Evolutionary conservation across 1,140 invertebrate species (phyloP), one percentile per base, ranked within the genome.

Genomic region (Acyrthosiphon pisum): DNA sequence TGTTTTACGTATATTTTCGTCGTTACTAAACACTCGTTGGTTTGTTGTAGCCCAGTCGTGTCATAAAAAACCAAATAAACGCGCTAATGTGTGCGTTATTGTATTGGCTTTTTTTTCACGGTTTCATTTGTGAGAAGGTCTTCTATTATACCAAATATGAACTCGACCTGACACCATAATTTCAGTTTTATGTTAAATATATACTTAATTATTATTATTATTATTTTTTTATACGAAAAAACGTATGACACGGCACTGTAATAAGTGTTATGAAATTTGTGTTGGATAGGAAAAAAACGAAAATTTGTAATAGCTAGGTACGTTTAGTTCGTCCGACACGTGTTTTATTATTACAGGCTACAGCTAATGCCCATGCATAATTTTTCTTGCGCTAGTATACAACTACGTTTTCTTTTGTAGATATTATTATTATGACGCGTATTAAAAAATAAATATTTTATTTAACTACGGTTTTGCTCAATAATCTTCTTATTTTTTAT

Each of bases 401-500:
- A n/a, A n/a, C 48, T 50, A 50, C 68, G 7, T 81, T 50, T 91
- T n/a, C 68, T 83, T 83, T 83, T 48, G n/a, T 83, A 91, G 30
- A n/a, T 91, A 48, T 46, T 91, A 23, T 88, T 48, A 46, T 46
- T 50, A 88, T 88, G 7, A 48, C n/a, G 26, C n/a, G n/a, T 88
- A 50, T 76, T 53, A 76, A 46, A 60, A 81, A 46, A 81, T 81
- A 35, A 18, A 76, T 91, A 46, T 91, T n/a, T 83, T 50, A 91
- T 91, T 91, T 91, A 81, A 91, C n/a, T 91, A 91, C 76, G 68
- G 50, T 91, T 50, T 91, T 91, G 90, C 90, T 91, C 90, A 91
- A 91, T 83, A 81, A 91, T 68, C 7, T 76, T 91, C 44, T 30
- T 87, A 35, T 81, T 83, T 37, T 81, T 35, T 76, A 83, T 83